A percentile compares a stretch with the other conserved stretches of the same genome.
These are phyloP conservation scores for Enteromius mattozi DNA, from an alignment of 2,797 vertebrate species.

Conservation along the genomic window DNA sequence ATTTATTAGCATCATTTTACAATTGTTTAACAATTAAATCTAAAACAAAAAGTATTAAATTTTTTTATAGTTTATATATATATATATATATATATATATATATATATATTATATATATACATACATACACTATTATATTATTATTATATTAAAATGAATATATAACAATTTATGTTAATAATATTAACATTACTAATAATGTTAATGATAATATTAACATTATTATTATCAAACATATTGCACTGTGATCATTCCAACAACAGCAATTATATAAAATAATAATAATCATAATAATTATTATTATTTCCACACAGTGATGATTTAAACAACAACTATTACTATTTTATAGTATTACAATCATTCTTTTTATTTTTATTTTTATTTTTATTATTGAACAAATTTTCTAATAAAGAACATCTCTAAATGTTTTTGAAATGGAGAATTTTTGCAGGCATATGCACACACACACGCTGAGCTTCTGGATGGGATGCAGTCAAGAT, in stretches of 20 bases:
- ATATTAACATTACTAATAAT: too few species aligned
- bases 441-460: neutral
- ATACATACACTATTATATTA: neutral
- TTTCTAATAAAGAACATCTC: neutral
- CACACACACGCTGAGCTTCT: neutral
- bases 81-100: too few species aligned
- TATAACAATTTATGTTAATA: neutral
- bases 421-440: neutral
- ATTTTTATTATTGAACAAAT: neutral
- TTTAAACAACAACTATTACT: neutral
- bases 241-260: neutral
- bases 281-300: too few species aligned
- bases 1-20: neutral
- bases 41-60: too few species aligned
- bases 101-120: too few species aligned
- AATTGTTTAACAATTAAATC: too few species aligned
- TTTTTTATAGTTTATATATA: too few species aligned
- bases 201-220: neutral
- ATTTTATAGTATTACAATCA: neutral
- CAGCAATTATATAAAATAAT: too few species aligned
- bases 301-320: neutral
- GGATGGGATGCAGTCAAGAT: conserved; percentile 31
- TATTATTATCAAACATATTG: neutral
- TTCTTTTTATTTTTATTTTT: too few species aligned
- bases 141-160: neutral